Conservation (phyloP, 2,113 vertebrate species). For the Cephalopterus ornatus region DNA sequence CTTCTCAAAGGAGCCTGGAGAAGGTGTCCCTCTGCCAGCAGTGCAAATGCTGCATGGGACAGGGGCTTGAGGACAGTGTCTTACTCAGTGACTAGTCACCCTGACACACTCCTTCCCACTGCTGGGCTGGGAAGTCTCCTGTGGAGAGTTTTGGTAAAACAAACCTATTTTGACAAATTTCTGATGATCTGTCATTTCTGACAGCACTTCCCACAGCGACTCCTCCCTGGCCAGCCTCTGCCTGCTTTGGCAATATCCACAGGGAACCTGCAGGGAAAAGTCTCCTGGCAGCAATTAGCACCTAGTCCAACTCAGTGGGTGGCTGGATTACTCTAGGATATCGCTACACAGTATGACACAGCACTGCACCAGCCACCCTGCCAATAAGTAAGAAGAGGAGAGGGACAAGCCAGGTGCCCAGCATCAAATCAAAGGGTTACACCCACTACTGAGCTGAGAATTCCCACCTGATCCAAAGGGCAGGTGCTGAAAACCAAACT, state of each 20-base stretch:
- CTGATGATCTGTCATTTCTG: not conserved
- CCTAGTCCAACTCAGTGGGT: fast-evolving
- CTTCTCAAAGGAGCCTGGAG: not conserved
- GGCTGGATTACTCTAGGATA: not conserved
- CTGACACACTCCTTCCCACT: not conserved
- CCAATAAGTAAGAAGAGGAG: not conserved
- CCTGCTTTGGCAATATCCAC: not conserved
- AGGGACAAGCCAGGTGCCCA: not conserved
- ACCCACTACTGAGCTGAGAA: not conserved
- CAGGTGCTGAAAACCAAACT: not conserved
- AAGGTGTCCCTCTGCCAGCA: not conserved
- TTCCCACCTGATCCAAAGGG: fast-evolving
- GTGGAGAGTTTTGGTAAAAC: not conserved
- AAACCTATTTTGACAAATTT: not conserved
- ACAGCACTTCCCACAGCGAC: not conserved
- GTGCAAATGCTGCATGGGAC: not conserved
- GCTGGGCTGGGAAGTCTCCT: not conserved
- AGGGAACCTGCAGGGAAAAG: not conserved
- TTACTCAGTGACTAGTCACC: not conserved
- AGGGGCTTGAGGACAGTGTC: not conserved
- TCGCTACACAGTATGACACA: not conserved
- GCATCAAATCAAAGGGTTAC: not conserved
- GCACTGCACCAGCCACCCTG: not conserved
- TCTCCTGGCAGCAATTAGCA: not conserved
- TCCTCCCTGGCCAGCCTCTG: not conserved